Conservation (phyloP, 2,797 vertebrate genomes). For the Esox masquinongy region DNA sequence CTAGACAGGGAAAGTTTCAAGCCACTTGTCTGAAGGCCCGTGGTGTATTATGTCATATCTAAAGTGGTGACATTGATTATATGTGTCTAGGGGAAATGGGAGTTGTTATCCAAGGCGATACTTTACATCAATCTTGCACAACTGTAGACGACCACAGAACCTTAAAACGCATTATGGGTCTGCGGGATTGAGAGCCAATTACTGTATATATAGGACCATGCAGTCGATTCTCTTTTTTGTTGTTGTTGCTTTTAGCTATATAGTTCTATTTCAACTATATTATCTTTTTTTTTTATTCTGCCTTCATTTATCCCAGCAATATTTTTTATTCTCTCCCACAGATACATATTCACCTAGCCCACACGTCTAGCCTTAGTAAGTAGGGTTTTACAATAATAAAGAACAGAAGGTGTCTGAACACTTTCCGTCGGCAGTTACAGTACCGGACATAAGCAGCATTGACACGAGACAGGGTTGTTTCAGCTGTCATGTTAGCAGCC, state of each 20-base stretch:
- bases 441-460: not conserved
- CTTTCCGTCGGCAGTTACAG: not conserved
- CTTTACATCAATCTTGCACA: constrained; percentile 2
- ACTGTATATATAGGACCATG: not conserved
- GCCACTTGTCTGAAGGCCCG: not conserved
- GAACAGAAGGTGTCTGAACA: constrained; percentile 2
- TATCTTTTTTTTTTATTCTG: not conserved
- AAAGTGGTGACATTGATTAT: not conserved
- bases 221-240: too few species aligned
- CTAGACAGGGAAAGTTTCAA: not conserved
- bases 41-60: constrained; percentile 2
- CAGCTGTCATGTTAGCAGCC: not conserved
- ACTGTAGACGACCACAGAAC: not conserved
- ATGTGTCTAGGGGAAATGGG: not conserved
- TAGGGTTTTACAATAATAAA: not conserved
- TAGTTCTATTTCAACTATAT: too few species aligned
- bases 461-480: not conserved
- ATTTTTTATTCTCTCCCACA: not conserved
- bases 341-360: not conserved
- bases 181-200: not conserved
- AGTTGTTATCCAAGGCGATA: not conserved
- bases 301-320: not conserved
- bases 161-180: not conserved
- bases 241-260: too few species aligned
- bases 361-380: not conserved